These are phyloP conservation scores for Silurus asotus DNA, from an alignment of 2,113 vertebrate genomes.

Conservation along the genomic window DNA sequence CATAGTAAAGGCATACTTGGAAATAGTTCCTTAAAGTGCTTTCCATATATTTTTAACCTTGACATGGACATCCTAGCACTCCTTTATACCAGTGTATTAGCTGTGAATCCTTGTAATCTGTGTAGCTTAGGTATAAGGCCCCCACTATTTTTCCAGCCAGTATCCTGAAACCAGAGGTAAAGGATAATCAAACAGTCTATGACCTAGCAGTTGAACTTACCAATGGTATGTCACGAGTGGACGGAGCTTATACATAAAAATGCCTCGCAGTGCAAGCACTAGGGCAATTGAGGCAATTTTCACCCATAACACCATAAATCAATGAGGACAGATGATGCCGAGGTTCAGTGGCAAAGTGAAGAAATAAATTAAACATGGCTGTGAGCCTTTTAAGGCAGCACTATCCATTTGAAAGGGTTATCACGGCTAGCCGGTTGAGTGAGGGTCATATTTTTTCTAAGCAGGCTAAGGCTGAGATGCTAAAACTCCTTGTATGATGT, in stretches of 20 bases:
- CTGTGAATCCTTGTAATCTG: constrained; percentile 16
- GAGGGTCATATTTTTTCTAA: neutral
- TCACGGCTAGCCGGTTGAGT: constrained; percentile 24
- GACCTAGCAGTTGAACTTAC: constrained; percentile 51
- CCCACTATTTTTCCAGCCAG: constrained; percentile 4
- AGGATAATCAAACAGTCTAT: constrained; percentile 43
- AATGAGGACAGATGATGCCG: constrained; percentile 37
- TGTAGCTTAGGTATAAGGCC: constrained; percentile 15
- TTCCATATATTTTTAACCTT: neutral
- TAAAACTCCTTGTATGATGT: constrained; percentile 38
- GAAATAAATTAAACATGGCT: constrained; percentile 43
- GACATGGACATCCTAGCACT: constrained; percentile 27
- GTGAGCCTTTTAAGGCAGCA: constrained; percentile 33
- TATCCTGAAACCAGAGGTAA: neutral
- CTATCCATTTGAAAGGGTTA: constrained; percentile 51
- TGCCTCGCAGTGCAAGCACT: constrained; percentile 34
- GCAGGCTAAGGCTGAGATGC: constrained; percentile 12
- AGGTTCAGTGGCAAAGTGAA: constrained; percentile 27
- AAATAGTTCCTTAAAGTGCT: neutral
- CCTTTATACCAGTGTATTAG: constrained; percentile 33
- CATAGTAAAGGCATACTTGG: neutral
- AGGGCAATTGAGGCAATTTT: constrained; percentile 51
- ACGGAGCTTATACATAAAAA: constrained; percentile 45
- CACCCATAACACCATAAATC: constrained; percentile 54
- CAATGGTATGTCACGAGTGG: constrained; percentile 40